Percentiles rank a stretch among this genome's conserved stretches.
These are phyloP conservation scores for Cydia fagiglandana DNA, from an alignment of 1,140 invertebrate genomes.

Conservation along the genomic window DNA sequence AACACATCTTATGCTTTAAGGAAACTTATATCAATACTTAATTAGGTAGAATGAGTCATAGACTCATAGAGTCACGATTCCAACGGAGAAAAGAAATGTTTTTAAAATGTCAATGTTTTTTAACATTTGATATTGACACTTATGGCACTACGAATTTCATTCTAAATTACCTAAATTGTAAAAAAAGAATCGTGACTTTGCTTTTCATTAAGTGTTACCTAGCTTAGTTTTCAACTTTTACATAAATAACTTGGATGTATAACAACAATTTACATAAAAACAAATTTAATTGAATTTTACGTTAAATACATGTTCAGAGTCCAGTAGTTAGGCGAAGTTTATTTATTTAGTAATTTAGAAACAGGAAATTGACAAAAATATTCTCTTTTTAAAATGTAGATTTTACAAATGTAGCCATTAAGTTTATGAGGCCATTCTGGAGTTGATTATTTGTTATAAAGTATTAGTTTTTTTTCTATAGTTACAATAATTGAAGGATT, in stretches of 20 bases:
- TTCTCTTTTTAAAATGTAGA: background rate
- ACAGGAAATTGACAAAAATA: conserved; percentile 35
- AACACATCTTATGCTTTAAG: conserved; percentile 57
- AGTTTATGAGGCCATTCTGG: background rate
- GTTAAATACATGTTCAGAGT: conserved; percentile 15
- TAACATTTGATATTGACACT: background rate
- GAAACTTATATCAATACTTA: conserved; percentile 46
- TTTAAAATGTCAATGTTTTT: too few species aligned
- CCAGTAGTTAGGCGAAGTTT: background rate
- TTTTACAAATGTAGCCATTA: background rate
- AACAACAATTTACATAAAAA: conserved; percentile 42
- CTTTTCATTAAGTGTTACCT: conserved; percentile 5
- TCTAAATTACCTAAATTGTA: conserved; percentile 3
- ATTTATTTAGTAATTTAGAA: background rate
- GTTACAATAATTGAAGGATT: conserved; percentile 32
- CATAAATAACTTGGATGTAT: conserved; percentile 39
- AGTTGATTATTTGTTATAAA: background rate
- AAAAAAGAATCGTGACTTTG: conserved; percentile 33
- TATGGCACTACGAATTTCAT: conserved; percentile 6
- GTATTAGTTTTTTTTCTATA: background rate
- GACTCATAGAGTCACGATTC: conserved; percentile 41
- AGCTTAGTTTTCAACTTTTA: conserved; percentile 34
- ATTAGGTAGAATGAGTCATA: conserved; percentile 32
- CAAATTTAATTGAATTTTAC: conserved; percentile 33
- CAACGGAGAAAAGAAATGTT: conserved; percentile 18